Percentiles rank a stretch among this genome's conserved stretches.
These are phyloP conservation scores for Alligator sinensis DNA, from an alignment of 2,113 vertebrate genomes.

Conservation along the genomic window DNA sequence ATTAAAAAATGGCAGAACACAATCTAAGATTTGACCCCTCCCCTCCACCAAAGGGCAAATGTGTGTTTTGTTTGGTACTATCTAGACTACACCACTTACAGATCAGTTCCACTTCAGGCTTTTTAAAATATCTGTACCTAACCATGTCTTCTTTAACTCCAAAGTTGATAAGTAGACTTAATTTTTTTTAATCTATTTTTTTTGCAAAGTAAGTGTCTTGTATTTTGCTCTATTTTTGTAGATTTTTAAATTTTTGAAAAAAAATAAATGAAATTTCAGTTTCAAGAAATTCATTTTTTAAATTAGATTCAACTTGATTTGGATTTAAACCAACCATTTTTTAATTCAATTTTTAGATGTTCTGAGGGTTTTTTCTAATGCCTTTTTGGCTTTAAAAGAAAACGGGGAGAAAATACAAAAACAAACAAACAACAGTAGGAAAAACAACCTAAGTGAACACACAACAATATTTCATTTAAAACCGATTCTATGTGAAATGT, in stretches of 20 bases:
- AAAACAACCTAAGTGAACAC: not conserved
- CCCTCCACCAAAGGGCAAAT: no score
- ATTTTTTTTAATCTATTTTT: not conserved
- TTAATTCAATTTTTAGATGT: not conserved
- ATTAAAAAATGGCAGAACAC: no score
- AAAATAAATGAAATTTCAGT: not conserved
- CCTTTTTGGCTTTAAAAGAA: not conserved
- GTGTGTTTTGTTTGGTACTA: no score
- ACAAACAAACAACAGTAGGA: not conserved
- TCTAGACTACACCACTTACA: no score
- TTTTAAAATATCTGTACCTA: no score
- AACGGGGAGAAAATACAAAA: not conserved
- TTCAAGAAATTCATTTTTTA: not conserved
- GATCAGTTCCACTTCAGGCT: no score
- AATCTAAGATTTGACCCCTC: no score
- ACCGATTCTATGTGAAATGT: not conserved
- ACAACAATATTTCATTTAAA: not conserved
- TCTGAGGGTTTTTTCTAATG: not conserved
- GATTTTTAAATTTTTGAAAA: not conserved
- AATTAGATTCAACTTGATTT: not conserved
- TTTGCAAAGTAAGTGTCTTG: not conserved
- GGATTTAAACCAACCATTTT: not conserved
- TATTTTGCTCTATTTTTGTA: not conserved
- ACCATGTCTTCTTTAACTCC: no score
- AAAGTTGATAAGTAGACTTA: not conserved